A percentile compares a stretch with the other conserved stretches of the same genome.
Conservation (phyloP, 2,797 vertebrate species). For the Peromyscus nudipes region DNA sequence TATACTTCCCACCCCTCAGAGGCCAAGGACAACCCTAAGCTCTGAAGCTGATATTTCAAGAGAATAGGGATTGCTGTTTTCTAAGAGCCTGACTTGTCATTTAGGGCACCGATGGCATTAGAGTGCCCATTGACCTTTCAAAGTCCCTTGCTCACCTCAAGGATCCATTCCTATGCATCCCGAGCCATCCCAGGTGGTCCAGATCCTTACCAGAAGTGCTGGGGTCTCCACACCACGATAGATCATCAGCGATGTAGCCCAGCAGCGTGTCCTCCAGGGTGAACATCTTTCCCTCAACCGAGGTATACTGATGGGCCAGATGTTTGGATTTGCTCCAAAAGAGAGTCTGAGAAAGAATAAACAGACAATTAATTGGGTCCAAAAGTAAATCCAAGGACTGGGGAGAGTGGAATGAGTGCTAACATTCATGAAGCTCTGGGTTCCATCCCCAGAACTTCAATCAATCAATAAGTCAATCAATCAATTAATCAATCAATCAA, state of each 20-base stretch:
- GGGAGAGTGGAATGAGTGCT: not conserved
- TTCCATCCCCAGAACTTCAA: not conserved
- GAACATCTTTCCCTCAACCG: constrained; percentile 74
- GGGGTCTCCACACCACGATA: constrained; percentile 89
- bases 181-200: accelerated
- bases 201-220: constrained; percentile 83
- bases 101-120: not conserved
- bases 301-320: constrained; percentile 86
- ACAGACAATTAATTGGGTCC: not conserved
- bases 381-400: not conserved
- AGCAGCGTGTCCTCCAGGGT: constrained; percentile 89
- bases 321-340: constrained; percentile 89
- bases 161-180: accelerated
- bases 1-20: not conserved
- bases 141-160: not conserved
- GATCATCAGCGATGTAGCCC: constrained; percentile 86
- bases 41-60: not conserved
- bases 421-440: not conserved
- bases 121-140: no score
- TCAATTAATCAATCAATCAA: not conserved
- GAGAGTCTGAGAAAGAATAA: constrained; percentile 85
- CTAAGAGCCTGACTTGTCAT: not conserved
- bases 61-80: not conserved
- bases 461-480: not conserved
- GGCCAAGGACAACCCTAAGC: not conserved